Evolutionary conservation across 2,113 vertebrate genomes (phyloP).

Genomic region (Chrysochloris asiatica): DNA sequence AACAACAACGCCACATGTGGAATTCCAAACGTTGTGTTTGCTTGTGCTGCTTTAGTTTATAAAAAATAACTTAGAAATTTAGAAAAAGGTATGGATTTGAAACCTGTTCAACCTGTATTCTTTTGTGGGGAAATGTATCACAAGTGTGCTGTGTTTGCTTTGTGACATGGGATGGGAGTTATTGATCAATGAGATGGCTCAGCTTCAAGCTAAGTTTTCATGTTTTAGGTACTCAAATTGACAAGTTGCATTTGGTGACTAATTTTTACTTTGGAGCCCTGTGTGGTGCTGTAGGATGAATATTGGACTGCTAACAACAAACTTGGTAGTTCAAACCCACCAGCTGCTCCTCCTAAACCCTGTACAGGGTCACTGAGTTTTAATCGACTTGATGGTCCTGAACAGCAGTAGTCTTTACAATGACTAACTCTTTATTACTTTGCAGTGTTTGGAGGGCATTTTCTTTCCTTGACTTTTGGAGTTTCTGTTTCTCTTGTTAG

Average conservation of each 20-base stretch:
- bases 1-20: too few relatives aligned
- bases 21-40: conserved; percentile 79
- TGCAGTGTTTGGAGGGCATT: background rate
- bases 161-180: conserved; percentile 16
- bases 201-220: conserved; percentile 12
- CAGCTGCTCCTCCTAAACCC: too few relatives aligned
- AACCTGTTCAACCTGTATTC: background rate
- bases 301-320: too few relatives aligned
- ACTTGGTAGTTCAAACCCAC: too few relatives aligned
- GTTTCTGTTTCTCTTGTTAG: background rate
- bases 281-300: too few relatives aligned
- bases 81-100: conserved; percentile 40
- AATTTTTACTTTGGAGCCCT: too few relatives aligned
- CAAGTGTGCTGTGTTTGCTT: background rate
- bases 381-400: too few relatives aligned
- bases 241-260: background rate
- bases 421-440: background rate
- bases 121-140: background rate
- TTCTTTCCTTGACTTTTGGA: conserved; percentile 11
- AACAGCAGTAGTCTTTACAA: too few relatives aligned
- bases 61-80: conserved; percentile 61
- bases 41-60: conserved; percentile 71
- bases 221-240: background rate
- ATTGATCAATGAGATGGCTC: conserved; percentile 15
- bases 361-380: too few relatives aligned